Evolutionary conservation across 92 coral and sea anemone species (phyloP).

Genomic region (Hydrozoanthus gracilis): DNA sequence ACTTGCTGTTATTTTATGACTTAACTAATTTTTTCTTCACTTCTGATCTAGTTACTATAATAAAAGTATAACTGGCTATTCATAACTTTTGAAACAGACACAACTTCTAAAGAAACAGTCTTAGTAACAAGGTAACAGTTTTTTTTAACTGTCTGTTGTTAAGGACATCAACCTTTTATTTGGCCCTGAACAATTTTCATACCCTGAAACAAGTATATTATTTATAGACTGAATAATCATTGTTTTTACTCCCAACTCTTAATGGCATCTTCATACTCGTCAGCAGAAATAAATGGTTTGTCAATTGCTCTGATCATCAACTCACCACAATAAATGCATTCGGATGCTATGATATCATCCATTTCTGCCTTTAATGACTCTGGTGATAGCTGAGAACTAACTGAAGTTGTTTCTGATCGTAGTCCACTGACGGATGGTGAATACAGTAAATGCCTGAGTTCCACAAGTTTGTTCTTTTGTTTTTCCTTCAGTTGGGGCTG

Average conservation of each 20-base stretch:
- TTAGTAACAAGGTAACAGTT: no score
- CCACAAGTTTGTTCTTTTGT: constrained; percentile 86
- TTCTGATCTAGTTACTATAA: no score
- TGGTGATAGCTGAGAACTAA: constrained; percentile 18
- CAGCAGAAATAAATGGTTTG: constrained; percentile 89
- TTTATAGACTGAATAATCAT: no score
- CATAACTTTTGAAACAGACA: no score
- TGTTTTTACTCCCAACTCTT: constrained; percentile 76
- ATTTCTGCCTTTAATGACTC: constrained; percentile 74
- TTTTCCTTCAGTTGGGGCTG: constrained; percentile 89
- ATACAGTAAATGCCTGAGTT: constrained; percentile 13
- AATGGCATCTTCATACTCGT: constrained; percentile 87
- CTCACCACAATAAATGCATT: constrained; percentile 94
- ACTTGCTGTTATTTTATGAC: no score
- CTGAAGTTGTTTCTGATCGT: constrained; percentile 16
- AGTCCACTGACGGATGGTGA: constrained; percentile 1
- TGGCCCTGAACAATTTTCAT: no score
- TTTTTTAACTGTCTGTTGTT: no score
- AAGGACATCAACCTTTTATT: no score
- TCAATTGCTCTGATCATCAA: constrained; percentile 95
- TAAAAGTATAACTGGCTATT: no score
- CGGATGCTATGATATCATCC: constrained; percentile 91
- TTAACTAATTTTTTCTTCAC: no score
- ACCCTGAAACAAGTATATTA: no score
- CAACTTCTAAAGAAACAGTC: no score